A percentile compares a stretch with the other conserved stretches of the same genome.
Evolutionary conservation across 2,113 vertebrate genomes (phyloP).

Genomic region (Elgaria multicarinata): DNA sequence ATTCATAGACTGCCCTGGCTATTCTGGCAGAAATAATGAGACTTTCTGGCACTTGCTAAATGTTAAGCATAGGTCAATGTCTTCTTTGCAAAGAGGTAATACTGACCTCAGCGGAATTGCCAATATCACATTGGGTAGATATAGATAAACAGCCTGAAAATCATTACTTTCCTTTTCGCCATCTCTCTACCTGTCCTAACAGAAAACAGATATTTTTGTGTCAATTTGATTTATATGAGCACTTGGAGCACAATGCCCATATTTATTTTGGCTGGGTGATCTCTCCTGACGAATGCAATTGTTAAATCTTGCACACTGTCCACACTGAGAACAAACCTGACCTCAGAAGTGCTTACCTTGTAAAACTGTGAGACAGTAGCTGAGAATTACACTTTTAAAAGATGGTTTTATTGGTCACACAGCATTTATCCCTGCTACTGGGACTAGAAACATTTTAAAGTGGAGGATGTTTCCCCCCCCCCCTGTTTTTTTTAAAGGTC

Average conservation of each 20-base stretch:
- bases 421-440: background rate
- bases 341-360: constrained; percentile 8
- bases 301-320: constrained; percentile 20
- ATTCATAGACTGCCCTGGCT: constrained; percentile 32
- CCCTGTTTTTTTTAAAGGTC: background rate
- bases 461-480: background rate
- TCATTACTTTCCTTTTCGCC: constrained; percentile 13
- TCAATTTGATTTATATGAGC: constrained; percentile 20
- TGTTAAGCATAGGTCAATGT: constrained; percentile 64
- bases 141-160: constrained; percentile 47
- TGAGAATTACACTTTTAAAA: constrained; percentile 7
- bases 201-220: background rate
- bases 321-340: background rate
- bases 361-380: background rate
- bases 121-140: constrained; percentile 19
- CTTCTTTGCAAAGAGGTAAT: constrained; percentile 44
- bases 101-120: constrained; percentile 39
- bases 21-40: constrained; percentile 62
- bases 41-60: constrained; percentile 53
- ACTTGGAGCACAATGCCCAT: constrained; percentile 9
- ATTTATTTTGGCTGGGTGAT: constrained; percentile 21
- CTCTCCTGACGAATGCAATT: background rate
- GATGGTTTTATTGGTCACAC: background rate
- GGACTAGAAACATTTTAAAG: background rate
- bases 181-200: background rate